Evolutionary conservation across 2,888 invertebrate species (phyloP).

Genomic region (Oligia strigilis): DNA sequence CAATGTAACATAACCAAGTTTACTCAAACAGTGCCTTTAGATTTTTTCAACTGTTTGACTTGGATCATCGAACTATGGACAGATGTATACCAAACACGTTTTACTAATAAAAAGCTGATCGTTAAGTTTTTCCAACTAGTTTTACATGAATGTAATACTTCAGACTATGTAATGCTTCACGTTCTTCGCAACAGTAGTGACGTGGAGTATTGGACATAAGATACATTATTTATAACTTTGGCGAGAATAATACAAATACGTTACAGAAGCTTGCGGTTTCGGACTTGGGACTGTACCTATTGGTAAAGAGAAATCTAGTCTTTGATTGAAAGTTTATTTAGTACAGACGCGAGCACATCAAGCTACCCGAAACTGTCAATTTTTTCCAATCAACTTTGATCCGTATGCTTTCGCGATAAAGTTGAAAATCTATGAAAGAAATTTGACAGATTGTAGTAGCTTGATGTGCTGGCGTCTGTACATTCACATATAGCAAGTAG

Average conservation of each 20-base stretch:
- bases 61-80: conserved; percentile 41
- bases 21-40: conserved; percentile 10
- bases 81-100: conserved; percentile 59
- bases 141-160: conserved; percentile 57
- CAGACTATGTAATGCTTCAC: conserved; percentile 50
- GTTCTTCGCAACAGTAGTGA: conserved; percentile 39
- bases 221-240: conserved; percentile 15
- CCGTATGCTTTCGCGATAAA: too few relatives aligned
- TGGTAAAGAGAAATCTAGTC: conserved; percentile 43
- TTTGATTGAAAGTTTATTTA: conserved; percentile 37
- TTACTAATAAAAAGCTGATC: conserved; percentile 54
- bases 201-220: conserved; percentile 26
- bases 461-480: too few relatives aligned
- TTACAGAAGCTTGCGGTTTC: conserved; percentile 37
- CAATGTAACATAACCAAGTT: neutral
- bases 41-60: conserved; percentile 8
- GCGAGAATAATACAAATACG: conserved; percentile 9
- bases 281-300: conserved; percentile 1
- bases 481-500: neutral
- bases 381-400: too few relatives aligned
- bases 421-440: too few relatives aligned
- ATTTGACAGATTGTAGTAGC: too few relatives aligned
- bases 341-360: too few relatives aligned
- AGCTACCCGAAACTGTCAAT: too few relatives aligned
- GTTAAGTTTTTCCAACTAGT: conserved; percentile 51